Evolutionary conservation across 1,140 invertebrate species (phyloP), one percentile per base, ranked within the genome.

Genomic region (Aphidius ervi): DNA sequence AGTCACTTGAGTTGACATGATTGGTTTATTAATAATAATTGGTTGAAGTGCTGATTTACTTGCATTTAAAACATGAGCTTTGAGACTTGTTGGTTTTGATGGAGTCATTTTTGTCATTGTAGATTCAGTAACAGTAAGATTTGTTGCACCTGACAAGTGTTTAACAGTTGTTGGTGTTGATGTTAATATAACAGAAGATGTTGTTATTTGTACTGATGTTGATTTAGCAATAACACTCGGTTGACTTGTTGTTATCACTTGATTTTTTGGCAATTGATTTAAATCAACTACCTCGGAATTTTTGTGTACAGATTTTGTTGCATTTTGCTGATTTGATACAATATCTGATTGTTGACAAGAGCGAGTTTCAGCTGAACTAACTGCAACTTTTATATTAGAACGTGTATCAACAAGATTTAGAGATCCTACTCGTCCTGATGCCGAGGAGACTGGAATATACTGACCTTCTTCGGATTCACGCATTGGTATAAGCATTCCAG

Each of bases 391-490:
- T 5, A 37, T 46, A 31, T 31, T 31, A 31, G 31, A 50, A 59
- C 68, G 63, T 58, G 63, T 39, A 59, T 74, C 74, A 23, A 64
- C 56, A 1, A 65, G 67, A 9, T 31, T 31, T 3, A 31, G 2
- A 3, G 23, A 31, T 31, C 23, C 23, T 4, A 65, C 45, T 46
- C 73, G 72, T 46, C 73, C 76, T 6, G 67, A 62, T 6, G 67
- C 62, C 5, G 75, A 73, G 0, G 83, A 78, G 3, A 88, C 79
- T 9, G 87, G 86, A 56, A 88, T 83, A 68, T 88, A 88, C 55
- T 85, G 84, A 16, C 86, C 88, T 68, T 90, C 88, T 68, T 89
- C 88, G 41, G 85, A 87, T 66, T 88, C 86, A 65, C 85, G 78
- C 82, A 88, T 86, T 1, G 84, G 86, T 49, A 86, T 88, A 46